Evolutionary conservation across 2,113 vertebrate genomes (phyloP).

Genomic region (Pollachius pollachius): DNA sequence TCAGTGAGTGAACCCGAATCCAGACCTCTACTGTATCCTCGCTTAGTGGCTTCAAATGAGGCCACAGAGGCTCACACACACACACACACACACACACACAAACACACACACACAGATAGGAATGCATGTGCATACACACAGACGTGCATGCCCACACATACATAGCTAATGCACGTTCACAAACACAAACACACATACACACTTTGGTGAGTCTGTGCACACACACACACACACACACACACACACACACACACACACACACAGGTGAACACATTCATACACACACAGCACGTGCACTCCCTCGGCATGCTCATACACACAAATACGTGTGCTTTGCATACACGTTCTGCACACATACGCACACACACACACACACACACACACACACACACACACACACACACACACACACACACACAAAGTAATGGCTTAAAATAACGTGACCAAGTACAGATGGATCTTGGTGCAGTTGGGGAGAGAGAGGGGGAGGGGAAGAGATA

Average conservation of each 20-base stretch:
- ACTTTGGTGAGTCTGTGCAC: neutral
- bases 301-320: neutral
- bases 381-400: neutral
- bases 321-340: neutral
- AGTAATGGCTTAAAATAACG: constrained; percentile 15
- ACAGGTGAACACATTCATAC: neutral
- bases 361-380: neutral
- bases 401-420: neutral
- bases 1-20: neutral
- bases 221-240: constrained; percentile 9
- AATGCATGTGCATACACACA: neutral
- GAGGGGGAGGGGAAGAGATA: neutral
- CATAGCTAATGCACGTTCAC: neutral
- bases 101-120: too few relatives aligned
- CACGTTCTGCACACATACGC: too few relatives aligned
- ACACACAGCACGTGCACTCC: neutral
- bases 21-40: constrained; percentile 38
- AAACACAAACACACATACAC: constrained; percentile 18
- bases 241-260: neutral
- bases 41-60: constrained; percentile 50
- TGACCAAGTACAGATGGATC: constrained; percentile 1
- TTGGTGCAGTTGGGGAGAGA: constrained; percentile 27
- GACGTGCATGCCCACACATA: constrained; percentile 11
- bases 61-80: constrained; percentile 22
- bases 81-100: constrained; percentile 5